A percentile compares a stretch with the other conserved stretches of the same genome.
phyloP scores from a whole-genome alignment of 2,797 vertebrate species.

The Crocidura indochinensis region DNA sequence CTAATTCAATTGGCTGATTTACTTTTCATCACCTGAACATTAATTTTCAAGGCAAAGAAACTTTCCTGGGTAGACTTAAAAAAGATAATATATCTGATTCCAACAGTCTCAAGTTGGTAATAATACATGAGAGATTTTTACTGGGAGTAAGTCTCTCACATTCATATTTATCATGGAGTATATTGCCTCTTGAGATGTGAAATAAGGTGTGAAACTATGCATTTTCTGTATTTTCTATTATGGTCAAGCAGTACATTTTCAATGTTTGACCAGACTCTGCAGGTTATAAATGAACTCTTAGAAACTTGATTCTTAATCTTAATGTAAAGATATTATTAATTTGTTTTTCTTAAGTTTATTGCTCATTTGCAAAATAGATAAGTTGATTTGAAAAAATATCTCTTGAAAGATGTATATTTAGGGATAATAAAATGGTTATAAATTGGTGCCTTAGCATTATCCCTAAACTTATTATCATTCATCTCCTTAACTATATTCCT shows the following conservation, averaged over 20 bases:
- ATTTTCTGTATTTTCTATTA: conserved; percentile 62
- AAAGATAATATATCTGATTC: conserved; percentile 60
- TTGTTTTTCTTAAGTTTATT: conserved; percentile 35
- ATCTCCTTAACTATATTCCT: conserved; percentile 25
- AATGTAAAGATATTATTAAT: conserved; percentile 26
- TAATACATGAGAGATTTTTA: conserved; percentile 47
- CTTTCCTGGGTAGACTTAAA: conserved; percentile 10
- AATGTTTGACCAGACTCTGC: not conserved
- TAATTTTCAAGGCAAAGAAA: conserved; percentile 80
- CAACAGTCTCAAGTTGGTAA: conserved; percentile 50
- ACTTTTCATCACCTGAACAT: conserved; percentile 73
- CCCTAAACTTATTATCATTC: not conserved
- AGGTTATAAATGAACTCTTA: conserved; percentile 45
- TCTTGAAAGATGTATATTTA: not conserved
- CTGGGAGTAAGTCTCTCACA: not conserved
- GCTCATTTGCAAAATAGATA: conserved; percentile 31
- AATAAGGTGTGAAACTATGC: conserved; percentile 27
- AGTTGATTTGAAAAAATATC: not conserved
- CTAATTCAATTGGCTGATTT: conserved; percentile 44
- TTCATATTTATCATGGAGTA: conserved; percentile 67
- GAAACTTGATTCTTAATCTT: conserved; percentile 27
- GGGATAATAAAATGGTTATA: not conserved
- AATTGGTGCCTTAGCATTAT: not conserved
- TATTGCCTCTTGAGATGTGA: conserved; percentile 64
- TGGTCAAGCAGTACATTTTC: conserved; percentile 34